Conservation (phyloP, 2,888 invertebrate genomes). For the Colostygia pectinataria region DNA sequence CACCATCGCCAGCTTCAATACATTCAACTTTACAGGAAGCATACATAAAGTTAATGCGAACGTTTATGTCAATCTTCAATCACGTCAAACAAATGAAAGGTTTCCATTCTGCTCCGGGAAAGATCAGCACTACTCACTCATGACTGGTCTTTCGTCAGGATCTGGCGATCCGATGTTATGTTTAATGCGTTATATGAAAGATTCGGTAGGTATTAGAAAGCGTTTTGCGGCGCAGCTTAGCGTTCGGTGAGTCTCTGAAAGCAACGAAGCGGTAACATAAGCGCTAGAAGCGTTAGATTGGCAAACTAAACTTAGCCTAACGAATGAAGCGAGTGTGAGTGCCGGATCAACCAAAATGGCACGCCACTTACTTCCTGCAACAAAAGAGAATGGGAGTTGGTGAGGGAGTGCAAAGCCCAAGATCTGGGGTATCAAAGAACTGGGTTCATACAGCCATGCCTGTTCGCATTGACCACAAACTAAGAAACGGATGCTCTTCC, state of each 20-base stretch:
- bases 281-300: slow-evolving; percentile 72
- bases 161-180: slow-evolving; percentile 35
- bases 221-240: slow-evolving; percentile 55
- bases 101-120: slow-evolving; percentile 40
- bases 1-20: slow-evolving; percentile 34
- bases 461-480: slow-evolving; percentile 45
- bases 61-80: slow-evolving; percentile 21
- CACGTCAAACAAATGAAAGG: slow-evolving; percentile 37
- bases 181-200: slow-evolving; percentile 49
- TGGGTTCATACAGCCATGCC: slow-evolving; percentile 62
- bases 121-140: slow-evolving; percentile 56
- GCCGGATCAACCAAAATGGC: slow-evolving; percentile 78
- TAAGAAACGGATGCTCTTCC: slow-evolving; percentile 42
- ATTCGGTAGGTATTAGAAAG: slow-evolving; percentile 54
- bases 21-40: slow-evolving; percentile 49
- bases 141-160: slow-evolving; percentile 49
- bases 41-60: slow-evolving; percentile 51
- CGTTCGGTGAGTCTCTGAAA: slow-evolving; percentile 56
- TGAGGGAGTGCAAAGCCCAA: slow-evolving; percentile 76
- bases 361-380: slow-evolving; percentile 84
- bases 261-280: slow-evolving; percentile 68
- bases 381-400: slow-evolving; percentile 78
- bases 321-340: slow-evolving; percentile 73
- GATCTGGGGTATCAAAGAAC: slow-evolving; percentile 55
- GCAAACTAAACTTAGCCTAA: slow-evolving; percentile 72